Percentiles rank a stretch among this genome's conserved stretches.
phyloP scores from a whole-genome alignment of 2,113 vertebrate species.

The Seriola rivoliana region DNA sequence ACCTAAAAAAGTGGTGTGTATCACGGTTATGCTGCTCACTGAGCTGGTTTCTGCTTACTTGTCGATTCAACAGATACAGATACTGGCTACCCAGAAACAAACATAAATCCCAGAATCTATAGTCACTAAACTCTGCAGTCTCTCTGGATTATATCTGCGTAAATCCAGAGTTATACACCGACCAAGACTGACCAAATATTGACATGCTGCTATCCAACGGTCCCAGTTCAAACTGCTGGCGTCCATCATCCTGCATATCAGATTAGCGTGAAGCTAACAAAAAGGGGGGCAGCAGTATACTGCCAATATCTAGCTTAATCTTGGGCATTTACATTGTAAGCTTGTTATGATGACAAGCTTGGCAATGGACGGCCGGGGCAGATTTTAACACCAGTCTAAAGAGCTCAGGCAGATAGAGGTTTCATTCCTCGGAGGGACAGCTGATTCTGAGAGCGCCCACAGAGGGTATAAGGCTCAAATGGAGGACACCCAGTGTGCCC shows the following conservation, averaged over 20 bases:
- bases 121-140: constrained; percentile 37
- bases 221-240: constrained; percentile 47
- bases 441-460: constrained; percentile 36
- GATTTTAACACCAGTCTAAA: constrained; percentile 67
- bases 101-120: constrained; percentile 45
- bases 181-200: constrained; percentile 64
- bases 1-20: constrained; percentile 3
- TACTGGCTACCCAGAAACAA: constrained; percentile 34
- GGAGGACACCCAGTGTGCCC: constrained; percentile 37
- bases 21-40: constrained; percentile 33
- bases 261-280: constrained; percentile 61
- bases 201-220: constrained; percentile 50
- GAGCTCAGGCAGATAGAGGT: constrained; percentile 59
- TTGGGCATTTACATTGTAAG: constrained; percentile 66
- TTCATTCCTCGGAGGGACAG: constrained; percentile 35
- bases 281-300: constrained; percentile 46
- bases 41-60: constrained; percentile 35
- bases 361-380: constrained; percentile 57
- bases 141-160: constrained; percentile 53
- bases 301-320: constrained; percentile 66
- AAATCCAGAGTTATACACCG: constrained; percentile 29
- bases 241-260: constrained; percentile 52
- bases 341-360: constrained; percentile 71
- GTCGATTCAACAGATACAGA: constrained; percentile 34
- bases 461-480: constrained; percentile 22